Evolutionary conservation across 2,113 vertebrate species (phyloP).

Genomic region (Narcine bancroftii): DNA sequence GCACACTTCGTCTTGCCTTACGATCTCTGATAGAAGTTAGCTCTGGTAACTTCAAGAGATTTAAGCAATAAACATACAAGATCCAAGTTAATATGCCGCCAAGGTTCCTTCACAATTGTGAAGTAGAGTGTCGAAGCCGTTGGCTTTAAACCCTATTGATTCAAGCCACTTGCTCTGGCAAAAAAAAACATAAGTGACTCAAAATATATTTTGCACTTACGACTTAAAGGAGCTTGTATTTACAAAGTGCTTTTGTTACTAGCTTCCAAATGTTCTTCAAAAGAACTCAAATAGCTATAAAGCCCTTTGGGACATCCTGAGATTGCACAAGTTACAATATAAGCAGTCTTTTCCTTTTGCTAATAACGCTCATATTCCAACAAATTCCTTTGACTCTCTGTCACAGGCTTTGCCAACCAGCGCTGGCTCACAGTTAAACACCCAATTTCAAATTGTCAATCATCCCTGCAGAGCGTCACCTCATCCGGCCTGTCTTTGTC

Average conservation of each 20-base stretch:
- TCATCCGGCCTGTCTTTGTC: too few relatives aligned
- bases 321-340: too few relatives aligned
- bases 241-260: too few relatives aligned
- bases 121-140: conserved; percentile 46
- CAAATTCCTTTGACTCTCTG: too few relatives aligned
- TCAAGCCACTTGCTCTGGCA: conserved; percentile 42
- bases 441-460: too few relatives aligned
- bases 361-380: not conserved
- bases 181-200: not conserved
- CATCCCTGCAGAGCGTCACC: too few relatives aligned
- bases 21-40: conserved; percentile 45
- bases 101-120: conserved; percentile 48
- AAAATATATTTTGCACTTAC: conserved; percentile 2
- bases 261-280: too few relatives aligned
- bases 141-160: conserved; percentile 51
- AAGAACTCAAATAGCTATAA: too few relatives aligned
- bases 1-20: conserved; percentile 46
- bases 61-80: conserved; percentile 46
- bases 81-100: conserved; percentile 51
- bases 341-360: too few relatives aligned
- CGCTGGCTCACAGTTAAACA: too few relatives aligned
- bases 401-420: too few relatives aligned
- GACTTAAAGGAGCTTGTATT: not conserved
- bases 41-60: conserved; percentile 46
- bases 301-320: too few relatives aligned